Evolutionary conservation across 1,140 invertebrate genomes (phyloP).

Genomic region (Kradibia gibbosae): DNA sequence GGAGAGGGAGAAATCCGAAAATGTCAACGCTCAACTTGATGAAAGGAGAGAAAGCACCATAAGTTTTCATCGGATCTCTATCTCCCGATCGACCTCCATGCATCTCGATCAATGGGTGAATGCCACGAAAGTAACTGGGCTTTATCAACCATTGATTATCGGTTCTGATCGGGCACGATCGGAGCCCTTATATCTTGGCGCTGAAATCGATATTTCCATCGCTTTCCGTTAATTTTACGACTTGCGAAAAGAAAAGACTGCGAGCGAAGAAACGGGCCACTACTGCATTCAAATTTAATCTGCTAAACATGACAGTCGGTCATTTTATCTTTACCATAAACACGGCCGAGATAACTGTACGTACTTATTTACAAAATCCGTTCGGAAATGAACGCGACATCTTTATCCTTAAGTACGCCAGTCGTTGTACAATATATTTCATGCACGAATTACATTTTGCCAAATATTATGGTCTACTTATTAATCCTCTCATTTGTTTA

Average conservation of each 20-base stretch:
- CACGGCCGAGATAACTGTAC: no score
- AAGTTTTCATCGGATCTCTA: slow-evolving; percentile 40
- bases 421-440: no score
- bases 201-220: not conserved
- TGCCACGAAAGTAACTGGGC: slow-evolving; percentile 12
- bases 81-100: slow-evolving; percentile 41
- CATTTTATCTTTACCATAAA: no score
- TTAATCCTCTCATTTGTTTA: no score
- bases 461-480: no score
- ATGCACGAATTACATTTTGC: no score
- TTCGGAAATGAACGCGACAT: no score
- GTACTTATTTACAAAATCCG: no score
- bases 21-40: slow-evolving; percentile 27
- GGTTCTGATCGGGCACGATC: slow-evolving; percentile 14
- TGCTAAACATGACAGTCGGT: no score
- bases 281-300: no score
- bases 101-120: not conserved
- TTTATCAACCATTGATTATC: slow-evolving; percentile 36
- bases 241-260: not conserved
- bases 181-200: not conserved
- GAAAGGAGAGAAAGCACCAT: slow-evolving; percentile 22
- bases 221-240: not conserved
- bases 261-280: no score
- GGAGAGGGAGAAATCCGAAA: slow-evolving; percentile 34
- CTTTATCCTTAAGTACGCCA: no score